Percentiles rank a stretch among this genome's conserved stretches.
phyloP scores from a whole-genome alignment of 2,113 vertebrate species.

The Dicaeum eximium region DNA sequence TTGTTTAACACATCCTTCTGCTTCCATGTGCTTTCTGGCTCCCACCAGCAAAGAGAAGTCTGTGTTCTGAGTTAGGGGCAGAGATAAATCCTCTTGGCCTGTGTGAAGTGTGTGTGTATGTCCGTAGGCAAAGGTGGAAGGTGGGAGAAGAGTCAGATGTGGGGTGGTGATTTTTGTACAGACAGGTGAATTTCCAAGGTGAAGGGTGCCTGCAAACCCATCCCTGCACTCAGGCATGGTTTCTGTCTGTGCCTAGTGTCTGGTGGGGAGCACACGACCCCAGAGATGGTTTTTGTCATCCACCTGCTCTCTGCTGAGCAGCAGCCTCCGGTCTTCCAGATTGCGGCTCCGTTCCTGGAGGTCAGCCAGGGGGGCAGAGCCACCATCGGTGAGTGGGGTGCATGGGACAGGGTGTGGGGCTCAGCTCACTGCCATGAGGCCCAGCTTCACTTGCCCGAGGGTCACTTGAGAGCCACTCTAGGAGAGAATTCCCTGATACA shows the following conservation, averaged over 20 bases:
- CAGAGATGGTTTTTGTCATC: slow-evolving; percentile 87
- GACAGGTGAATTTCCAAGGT: background rate
- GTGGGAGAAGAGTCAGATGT: background rate
- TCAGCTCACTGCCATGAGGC: background rate
- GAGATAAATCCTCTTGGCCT: background rate
- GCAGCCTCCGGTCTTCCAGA: slow-evolving; percentile 83
- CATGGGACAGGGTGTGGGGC: background rate
- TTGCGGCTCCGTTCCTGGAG: slow-evolving; percentile 82
- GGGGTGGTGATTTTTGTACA: background rate
- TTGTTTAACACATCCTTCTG: background rate
- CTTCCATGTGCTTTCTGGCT: background rate
- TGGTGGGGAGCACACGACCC: slow-evolving; percentile 83
- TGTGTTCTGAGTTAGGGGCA: background rate
- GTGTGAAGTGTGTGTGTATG: background rate
- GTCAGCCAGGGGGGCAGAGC: slow-evolving; percentile 83
- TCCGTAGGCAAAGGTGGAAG: background rate
- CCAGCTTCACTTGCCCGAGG: background rate
- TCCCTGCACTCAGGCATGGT: background rate
- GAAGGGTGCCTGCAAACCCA: background rate
- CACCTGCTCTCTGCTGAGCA: slow-evolving; percentile 80
- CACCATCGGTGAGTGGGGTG: slow-evolving; percentile 78
- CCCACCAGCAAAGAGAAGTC: background rate
- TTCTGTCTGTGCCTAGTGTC: slow-evolving; percentile 77
- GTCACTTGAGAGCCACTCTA: background rate
- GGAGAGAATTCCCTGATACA: background rate